phyloP scores from a whole-genome alignment of 1,140 invertebrate genomes.

The Aricia agestis region DNA sequence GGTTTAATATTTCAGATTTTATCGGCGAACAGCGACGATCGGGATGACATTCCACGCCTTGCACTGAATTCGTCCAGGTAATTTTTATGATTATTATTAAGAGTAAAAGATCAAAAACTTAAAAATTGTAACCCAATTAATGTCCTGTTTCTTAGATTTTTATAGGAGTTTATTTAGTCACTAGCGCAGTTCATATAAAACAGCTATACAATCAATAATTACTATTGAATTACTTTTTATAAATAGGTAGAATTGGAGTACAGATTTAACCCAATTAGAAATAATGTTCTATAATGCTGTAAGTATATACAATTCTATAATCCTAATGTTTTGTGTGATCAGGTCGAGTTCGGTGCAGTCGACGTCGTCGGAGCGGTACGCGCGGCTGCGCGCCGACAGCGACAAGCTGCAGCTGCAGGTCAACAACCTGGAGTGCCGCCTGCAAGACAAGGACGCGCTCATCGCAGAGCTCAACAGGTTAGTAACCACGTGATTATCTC shows the following conservation, averaged over 20 bases:
- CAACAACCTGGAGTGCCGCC: slow-evolving; percentile 46
- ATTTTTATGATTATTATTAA: slow-evolving; percentile 28
- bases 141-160: too few relatives aligned
- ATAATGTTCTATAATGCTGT: too few relatives aligned
- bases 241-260: too few relatives aligned
- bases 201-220: too few relatives aligned
- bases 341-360: slow-evolving; percentile 51
- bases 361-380: slow-evolving; percentile 51
- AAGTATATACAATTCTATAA: too few relatives aligned
- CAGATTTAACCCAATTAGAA: too few relatives aligned
- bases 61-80: slow-evolving; percentile 61
- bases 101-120: too few relatives aligned
- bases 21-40: slow-evolving; percentile 62
- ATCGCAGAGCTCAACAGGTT: slow-evolving; percentile 66
- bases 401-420: slow-evolving; percentile 58
- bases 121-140: too few relatives aligned
- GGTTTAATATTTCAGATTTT: slow-evolving; percentile 42
- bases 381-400: slow-evolving; percentile 50
- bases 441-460: slow-evolving; percentile 65
- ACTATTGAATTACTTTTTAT: too few relatives aligned
- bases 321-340: not conserved
- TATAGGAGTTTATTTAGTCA: too few relatives aligned
- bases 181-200: too few relatives aligned
- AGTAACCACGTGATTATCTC: not conserved
- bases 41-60: slow-evolving; percentile 56